These are phyloP conservation scores for Enteromius anoplus DNA, from an alignment of 2,797 vertebrate genomes.

Conservation along the genomic window DNA sequence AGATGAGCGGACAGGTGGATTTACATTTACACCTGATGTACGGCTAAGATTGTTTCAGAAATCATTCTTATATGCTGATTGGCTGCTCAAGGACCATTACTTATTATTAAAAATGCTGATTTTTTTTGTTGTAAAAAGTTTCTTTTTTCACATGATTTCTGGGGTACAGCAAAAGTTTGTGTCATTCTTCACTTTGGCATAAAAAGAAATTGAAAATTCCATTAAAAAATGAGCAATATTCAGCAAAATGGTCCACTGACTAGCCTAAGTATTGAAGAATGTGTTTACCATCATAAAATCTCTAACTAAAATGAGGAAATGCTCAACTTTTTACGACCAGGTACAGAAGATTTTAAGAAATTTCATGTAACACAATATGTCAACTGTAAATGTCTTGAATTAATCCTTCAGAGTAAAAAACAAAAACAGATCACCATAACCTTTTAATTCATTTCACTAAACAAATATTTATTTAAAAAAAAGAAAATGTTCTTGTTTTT, in stretches of 20 bases:
- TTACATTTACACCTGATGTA: constrained; percentile 29
- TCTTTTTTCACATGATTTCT: neutral
- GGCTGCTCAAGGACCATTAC: neutral
- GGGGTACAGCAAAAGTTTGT: neutral
- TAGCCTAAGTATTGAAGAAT: neutral
- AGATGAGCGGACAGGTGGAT: constrained; percentile 52
- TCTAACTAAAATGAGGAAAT: too few relatives aligned
- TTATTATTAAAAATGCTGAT: neutral
- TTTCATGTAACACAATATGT: neutral
- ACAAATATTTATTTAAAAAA: too few relatives aligned
- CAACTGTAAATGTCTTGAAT: neutral
- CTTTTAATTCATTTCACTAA: too few relatives aligned
- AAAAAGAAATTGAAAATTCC: neutral
- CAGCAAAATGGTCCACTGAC: neutral
- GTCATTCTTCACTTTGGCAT: neutral
- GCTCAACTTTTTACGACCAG: neutral
- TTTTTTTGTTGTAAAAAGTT: too few relatives aligned
- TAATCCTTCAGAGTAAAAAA: neutral
- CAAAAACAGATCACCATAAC: too few relatives aligned
- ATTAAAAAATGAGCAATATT: neutral
- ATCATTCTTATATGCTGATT: neutral
- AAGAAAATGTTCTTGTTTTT: neutral
- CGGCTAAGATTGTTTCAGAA: neutral
- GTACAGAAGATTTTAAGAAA: neutral
- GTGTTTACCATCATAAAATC: too few relatives aligned